A percentile compares a stretch with the other conserved stretches of the same genome.
These are phyloP conservation scores for Solenodon paradoxus DNA, from an alignment of 2,113 vertebrate genomes.

Conservation along the genomic window DNA sequence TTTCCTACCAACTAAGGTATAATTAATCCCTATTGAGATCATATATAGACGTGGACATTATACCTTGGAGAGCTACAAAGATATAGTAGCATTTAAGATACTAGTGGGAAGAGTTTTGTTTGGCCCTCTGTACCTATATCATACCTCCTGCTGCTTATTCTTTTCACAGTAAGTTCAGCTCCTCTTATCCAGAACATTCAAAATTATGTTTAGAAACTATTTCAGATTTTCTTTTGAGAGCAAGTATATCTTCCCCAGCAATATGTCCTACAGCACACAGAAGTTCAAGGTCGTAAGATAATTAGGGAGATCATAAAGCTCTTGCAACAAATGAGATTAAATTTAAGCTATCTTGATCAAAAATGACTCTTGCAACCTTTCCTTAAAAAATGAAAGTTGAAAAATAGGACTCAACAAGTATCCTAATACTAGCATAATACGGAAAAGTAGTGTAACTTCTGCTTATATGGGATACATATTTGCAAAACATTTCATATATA, in stretches of 20 bases:
- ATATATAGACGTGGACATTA: neutral
- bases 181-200: neutral
- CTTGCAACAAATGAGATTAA: neutral
- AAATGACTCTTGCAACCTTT: neutral
- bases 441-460: neutral
- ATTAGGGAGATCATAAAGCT: neutral
- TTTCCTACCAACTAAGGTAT: neutral
- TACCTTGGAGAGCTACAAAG: neutral
- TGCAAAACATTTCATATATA: neutral
- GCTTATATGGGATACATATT: neutral
- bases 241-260: neutral
- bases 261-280: neutral
- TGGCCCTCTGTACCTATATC: neutral
- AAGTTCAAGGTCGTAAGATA: neutral
- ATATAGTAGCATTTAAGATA: neutral
- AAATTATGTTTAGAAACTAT: neutral
- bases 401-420: neutral
- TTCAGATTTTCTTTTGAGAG: neutral
- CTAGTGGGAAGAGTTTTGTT: neutral
- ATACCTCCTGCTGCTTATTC: neutral
- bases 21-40: neutral
- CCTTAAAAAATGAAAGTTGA: neutral
- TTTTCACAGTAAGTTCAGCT: neutral
- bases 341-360: neutral
- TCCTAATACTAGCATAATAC: neutral